phyloP scores from a whole-genome alignment of 2,113 vertebrate genomes.

The Xiphophorus hellerii region DNA sequence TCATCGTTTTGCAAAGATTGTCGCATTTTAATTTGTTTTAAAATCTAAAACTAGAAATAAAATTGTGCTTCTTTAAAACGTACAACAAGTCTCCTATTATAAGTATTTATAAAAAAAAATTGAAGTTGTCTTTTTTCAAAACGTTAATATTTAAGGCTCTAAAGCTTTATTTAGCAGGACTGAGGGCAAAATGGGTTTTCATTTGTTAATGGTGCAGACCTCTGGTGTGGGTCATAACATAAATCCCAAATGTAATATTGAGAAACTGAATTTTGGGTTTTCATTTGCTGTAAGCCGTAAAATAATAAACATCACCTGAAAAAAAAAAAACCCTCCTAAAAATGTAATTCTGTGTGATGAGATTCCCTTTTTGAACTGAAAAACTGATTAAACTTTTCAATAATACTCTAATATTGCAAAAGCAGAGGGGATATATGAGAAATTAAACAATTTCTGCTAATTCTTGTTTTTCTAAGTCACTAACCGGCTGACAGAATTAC shows the following conservation, averaged over 20 bases:
- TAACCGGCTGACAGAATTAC: constrained; percentile 37
- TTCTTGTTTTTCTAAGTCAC: constrained; percentile 29
- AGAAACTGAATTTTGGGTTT: background rate
- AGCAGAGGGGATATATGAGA: constrained; percentile 35
- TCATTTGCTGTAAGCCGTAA: background rate
- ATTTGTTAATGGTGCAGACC: too few species aligned
- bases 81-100: too few species aligned
- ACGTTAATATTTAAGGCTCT: too few species aligned
- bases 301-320: background rate
- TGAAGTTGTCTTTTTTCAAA: too few species aligned
- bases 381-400: background rate
- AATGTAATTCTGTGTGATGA: background rate
- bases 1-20: too few species aligned
- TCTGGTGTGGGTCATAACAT: too few species aligned
- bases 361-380: background rate
- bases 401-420: background rate
- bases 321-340: background rate
- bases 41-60: too few species aligned
- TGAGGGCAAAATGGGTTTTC: too few species aligned
- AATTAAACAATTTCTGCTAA: constrained; percentile 36
- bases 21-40: too few species aligned
- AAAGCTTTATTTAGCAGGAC: too few species aligned
- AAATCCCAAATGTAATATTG: background rate
- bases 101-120: too few species aligned
- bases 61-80: too few species aligned